Evolutionary conservation across 1,140 invertebrate species (phyloP), one percentile per base, ranked within the genome.

Genomic region (Macrocentrus cingulum): DNA sequence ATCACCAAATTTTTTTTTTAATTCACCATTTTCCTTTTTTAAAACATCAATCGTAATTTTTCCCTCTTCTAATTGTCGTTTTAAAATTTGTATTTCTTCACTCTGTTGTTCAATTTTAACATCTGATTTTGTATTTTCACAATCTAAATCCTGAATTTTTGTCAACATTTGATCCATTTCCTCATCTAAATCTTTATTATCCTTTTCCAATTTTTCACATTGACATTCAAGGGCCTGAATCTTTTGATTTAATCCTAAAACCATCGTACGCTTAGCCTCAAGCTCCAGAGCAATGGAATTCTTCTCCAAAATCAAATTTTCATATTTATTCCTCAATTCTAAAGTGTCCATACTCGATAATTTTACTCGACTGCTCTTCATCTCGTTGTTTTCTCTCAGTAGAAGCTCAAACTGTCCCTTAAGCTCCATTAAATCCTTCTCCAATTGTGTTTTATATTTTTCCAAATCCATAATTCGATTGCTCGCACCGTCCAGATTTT

Each of bases 401-500:
- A 66, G 6, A 5, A 52, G 6, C 16, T 66, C 58, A 25, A 66
- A 46, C 25, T 69, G 50, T 16, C 42, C 49, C 36, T 64, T 59
- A 1, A 69, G 34, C 29, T 62, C 54, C 0, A 56, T 50, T 2
- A 71, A 16, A 36, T 77, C 69, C 16, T 64, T 65, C 7, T 67
- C 55, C 32, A 70, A 58, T 8, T 72, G 59, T 2, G 56, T 62
- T 32, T 72, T 78, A 3, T 42, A 52, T 11, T 70, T 65, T 34
- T 72, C 71, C 3, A 80, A 37, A n/a, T 67, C 68, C 3, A 55
- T 55, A 19, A 77, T 69, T 0, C 72, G 64, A 57, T 79, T 80
- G 18, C 69, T 70, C 1, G 69, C 73, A 11, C 76, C 76, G 11
- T 79, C 76, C 3, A 79, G 57, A 57, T 70, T 71, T 13, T 66